phyloP scores from a whole-genome alignment of 2,888 invertebrate genomes.

The Papilio gigon region DNA sequence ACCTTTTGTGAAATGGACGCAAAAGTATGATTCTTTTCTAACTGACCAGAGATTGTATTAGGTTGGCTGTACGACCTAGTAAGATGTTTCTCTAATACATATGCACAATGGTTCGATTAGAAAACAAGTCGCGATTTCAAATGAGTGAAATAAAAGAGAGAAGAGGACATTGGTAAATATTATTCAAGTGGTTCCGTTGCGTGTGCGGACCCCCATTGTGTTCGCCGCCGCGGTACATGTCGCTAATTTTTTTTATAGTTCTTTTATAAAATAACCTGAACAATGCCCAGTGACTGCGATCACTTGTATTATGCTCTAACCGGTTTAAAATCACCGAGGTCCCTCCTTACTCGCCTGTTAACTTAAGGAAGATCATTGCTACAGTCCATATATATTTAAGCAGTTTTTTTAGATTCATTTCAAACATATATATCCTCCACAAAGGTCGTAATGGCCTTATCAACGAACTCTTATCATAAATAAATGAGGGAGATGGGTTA shows the following conservation, averaged over 20 bases:
- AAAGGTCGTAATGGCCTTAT: not conserved
- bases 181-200: slow-evolving; percentile 37
- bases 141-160: slow-evolving; percentile 23
- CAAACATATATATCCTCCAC: not conserved
- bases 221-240: slow-evolving; percentile 27
- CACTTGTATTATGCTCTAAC: slow-evolving; percentile 32
- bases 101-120: slow-evolving; percentile 18
- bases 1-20: not conserved
- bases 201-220: slow-evolving; percentile 30
- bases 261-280: slow-evolving; percentile 33
- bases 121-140: slow-evolving; percentile 1
- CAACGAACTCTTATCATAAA: not conserved
- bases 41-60: not conserved
- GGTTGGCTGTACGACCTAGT: not conserved
- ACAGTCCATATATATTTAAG: not conserved
- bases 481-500: not conserved
- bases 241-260: slow-evolving; percentile 34
- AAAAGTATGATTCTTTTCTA: not conserved
- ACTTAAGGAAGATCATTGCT: not conserved
- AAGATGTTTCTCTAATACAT: not conserved
- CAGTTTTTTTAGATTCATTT: not conserved
- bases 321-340: slow-evolving; percentile 26
- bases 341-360: not conserved
- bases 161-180: slow-evolving; percentile 34
- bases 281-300: slow-evolving; percentile 35